Conservation (phyloP, 2,113 vertebrate genomes). For the Neoarius graeffei region DNA sequence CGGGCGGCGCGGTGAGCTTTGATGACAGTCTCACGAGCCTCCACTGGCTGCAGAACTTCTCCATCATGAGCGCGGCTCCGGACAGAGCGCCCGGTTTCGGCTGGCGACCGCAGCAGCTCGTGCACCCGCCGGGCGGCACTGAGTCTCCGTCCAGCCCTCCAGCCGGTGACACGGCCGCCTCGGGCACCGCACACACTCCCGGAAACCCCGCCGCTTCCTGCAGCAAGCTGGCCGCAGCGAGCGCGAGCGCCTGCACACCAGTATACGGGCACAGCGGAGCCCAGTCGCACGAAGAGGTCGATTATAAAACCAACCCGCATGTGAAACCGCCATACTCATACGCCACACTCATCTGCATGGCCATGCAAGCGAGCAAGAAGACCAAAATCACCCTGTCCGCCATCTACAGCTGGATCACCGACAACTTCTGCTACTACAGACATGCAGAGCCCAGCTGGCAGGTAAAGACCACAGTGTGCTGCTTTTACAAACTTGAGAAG, state of each 20-base stretch:
- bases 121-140: slow-evolving; percentile 60
- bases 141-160: slow-evolving; percentile 80
- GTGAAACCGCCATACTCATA: slow-evolving; percentile 84
- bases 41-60: slow-evolving; percentile 87
- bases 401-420: slow-evolving; percentile 85
- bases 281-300: slow-evolving; percentile 68
- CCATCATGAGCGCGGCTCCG: slow-evolving; percentile 75
- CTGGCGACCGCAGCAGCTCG: slow-evolving; percentile 65
- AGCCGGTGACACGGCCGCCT: slow-evolving; percentile 78
- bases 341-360: slow-evolving; percentile 85
- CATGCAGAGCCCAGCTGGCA: slow-evolving; percentile 87
- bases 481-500: background rate
- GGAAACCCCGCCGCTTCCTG: slow-evolving; percentile 74
- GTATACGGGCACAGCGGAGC: slow-evolving; percentile 55
- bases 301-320: slow-evolving; percentile 78
- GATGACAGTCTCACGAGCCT: slow-evolving; percentile 86
- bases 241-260: slow-evolving; percentile 50
- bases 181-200: slow-evolving; percentile 70
- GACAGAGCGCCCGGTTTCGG: slow-evolving; percentile 65
- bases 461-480: slow-evolving; percentile 64
- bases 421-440: slow-evolving; percentile 85
- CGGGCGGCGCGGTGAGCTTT: slow-evolving; percentile 63
- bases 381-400: slow-evolving; percentile 82
- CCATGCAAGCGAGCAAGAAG: slow-evolving; percentile 82
- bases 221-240: slow-evolving; percentile 59